These are phyloP conservation scores for Smittia sp. DNA, from an alignment of 2,888 invertebrate genomes.

Conservation along the genomic window DNA sequence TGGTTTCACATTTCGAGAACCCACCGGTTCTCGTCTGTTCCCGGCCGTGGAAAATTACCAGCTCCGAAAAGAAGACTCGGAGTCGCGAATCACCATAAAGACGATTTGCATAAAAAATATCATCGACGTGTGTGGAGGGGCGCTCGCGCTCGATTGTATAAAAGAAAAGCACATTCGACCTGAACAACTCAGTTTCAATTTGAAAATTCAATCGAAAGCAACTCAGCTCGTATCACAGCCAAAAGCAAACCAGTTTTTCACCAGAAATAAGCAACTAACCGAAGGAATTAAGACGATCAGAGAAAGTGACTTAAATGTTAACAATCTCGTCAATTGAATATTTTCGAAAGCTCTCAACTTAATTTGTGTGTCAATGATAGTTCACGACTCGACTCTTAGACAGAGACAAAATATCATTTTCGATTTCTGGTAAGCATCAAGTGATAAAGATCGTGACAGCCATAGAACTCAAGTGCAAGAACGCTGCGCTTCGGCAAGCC, in stretches of 20 bases:
- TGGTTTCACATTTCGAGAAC: not conserved
- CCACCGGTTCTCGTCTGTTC: not conserved
- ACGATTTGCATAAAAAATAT: conserved; percentile 40
- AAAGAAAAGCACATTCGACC: not conserved
- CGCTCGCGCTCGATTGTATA: not conserved
- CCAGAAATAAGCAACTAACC: not conserved
- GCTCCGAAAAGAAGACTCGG: conserved; percentile 1
- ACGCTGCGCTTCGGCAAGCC: no score
- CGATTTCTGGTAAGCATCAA: conserved; percentile 40
- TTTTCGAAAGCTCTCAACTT: not conserved
- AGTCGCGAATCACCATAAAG: not conserved
- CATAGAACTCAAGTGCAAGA: no score
- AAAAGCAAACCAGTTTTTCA: not conserved
- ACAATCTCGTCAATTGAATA: not conserved
- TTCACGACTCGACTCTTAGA: conserved; percentile 34
- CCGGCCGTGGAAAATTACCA: not conserved
- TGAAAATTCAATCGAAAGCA: conserved; percentile 13
- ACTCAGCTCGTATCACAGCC: not conserved
- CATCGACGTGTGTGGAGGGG: not conserved
- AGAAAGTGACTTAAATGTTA: not conserved
- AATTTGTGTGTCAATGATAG: conserved; percentile 39
- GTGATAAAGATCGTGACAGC: not conserved
- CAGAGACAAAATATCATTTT: conserved; percentile 38
- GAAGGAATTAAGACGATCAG: not conserved
- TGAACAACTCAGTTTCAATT: conserved; percentile 22